Evolutionary conservation across 1,140 invertebrate genomes (phyloP).

Genomic region (Dendrolimus punctatus): DNA sequence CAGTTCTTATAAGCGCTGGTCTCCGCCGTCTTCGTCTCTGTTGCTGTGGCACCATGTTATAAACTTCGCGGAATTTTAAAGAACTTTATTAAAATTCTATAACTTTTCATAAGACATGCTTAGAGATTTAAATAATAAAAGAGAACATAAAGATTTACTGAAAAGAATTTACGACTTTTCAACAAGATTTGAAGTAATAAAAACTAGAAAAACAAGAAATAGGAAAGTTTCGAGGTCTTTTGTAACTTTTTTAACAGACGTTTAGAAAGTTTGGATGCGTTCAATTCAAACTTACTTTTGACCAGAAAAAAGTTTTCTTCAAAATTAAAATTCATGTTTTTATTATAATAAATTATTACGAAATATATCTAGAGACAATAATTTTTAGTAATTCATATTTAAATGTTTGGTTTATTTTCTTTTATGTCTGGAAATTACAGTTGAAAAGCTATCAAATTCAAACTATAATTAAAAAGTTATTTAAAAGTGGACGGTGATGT

Average conservation of each 20-base stretch:
- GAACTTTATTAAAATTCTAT: no score
- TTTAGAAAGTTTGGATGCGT: constrained; percentile 64
- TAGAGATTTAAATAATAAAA: no score
- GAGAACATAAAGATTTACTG: neutral
- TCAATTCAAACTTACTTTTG: constrained; percentile 17
- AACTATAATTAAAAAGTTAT: no score
- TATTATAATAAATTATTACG: no score
- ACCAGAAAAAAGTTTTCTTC: constrained; percentile 17
- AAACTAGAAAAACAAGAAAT: constrained; percentile 63
- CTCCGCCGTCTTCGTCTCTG: constrained; percentile 85
- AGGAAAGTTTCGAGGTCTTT: constrained; percentile 59
- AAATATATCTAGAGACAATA: neutral
- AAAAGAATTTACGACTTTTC: constrained; percentile 5
- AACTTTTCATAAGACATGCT: no score
- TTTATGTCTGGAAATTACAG: no score
- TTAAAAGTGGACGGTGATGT: no score
- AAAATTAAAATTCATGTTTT: no score
- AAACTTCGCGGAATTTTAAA: no score
- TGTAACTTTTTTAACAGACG: constrained; percentile 39
- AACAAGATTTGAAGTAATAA: constrained; percentile 14
- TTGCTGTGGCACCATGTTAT: constrained; percentile 72
- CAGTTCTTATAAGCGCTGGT: constrained; percentile 77
- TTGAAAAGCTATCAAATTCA: no score
- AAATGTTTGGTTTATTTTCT: no score
- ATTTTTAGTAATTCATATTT: no score